Base-by-base conservation (phyloP, 1,140 invertebrate species). In the Hormaphis cornu region DNA sequence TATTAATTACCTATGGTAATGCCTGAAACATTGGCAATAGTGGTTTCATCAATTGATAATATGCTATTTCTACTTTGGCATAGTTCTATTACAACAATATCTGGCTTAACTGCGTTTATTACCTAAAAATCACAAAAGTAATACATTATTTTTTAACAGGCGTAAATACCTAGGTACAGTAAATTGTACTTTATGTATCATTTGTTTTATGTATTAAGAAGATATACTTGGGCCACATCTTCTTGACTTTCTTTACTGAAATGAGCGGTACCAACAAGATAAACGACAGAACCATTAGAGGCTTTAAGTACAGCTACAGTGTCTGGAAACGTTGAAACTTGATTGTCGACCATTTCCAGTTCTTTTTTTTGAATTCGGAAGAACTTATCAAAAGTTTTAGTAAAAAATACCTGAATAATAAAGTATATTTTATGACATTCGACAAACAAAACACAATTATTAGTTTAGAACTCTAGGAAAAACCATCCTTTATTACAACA, bases 191-290 rank as follows among this genome's bases (percentile, higher is more conserved):
- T n/a, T 16, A 46, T 8, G n/a, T 46, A n/a, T 46, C 4, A 12
- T 8, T 8, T 46, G 18, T 46, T 46, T 30, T 18, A 20, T 46
- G 16, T 48, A 3, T 42, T 20, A 71, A 56, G 7, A 12, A 14
- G 59, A 75, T 75, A 77, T 79, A 95, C 92, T 81, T 84, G 86
- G 18, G 88, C 84, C 18, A 97, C 93, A 83, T 98, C 95, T 73
- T 93, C 85, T 80, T 95, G 91, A 76, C 91, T 95, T 78, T 95
- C 87, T 72, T 84, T 76, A 76, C 93, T 96, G 75, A 97, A 98
- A 80, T 98, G 95, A 28, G 93, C 92, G 30, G 95, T 97, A 56
- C 95, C 97, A 37, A 99, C 85, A 42, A 99, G 77, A 81, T 96
- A 99, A 7, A 98, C 88, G 80, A 91, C 92, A 35, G 88, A 86